Evolutionary conservation across 2,888 invertebrate genomes (phyloP), one percentile per base, ranked within the genome.

Genomic region (Drosophila prostipennis): DNA sequence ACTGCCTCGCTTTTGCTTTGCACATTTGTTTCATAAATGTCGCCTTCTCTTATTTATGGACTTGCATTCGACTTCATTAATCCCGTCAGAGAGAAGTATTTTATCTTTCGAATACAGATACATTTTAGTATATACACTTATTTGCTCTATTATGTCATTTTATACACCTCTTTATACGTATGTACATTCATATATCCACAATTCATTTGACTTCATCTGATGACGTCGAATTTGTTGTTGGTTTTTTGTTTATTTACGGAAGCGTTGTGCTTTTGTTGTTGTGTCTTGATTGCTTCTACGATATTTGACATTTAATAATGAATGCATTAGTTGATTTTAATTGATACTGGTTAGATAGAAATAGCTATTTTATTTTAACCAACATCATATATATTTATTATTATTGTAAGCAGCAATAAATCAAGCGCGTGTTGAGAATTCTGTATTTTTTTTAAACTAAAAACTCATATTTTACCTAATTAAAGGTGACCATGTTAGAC

Each of bases 131-230:
- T 58, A 34, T 46, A n/a, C 55, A 71, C 74, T 79, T 77, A 78
- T 77, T 85, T 87, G 85, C 82, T 81, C 64, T 79, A 76, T 87
- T 81, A 86, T 81, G 80, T 81, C 87, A 81, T 70, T 78, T 78
- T 53, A 70, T 59, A 64, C 71, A 60, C 13, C 58, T 46, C 49
- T 59, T 55, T 60, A 49, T 61, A 51, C 42, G 70, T 61, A 51
- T 39, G 70, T 70, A 42, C 53, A 49, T 43, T 64, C 64, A 67
- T 67, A 51, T 73, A 29, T 54, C 16, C 45, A 53, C 40, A 63
- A 53, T 72, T 56, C 58, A 69, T 72, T 71, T 59, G 43, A 48
- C 34, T 72, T 52, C 14, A 61, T 42, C 76, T 72, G 49, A 71
- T 56, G 43, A 65, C 52, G 46, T 48, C 19, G 56, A 46, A 42